Percentiles rank a stretch among this genome's conserved stretches.
Evolutionary conservation across 2,888 invertebrate genomes (phyloP).

Genomic region (Malthinus flaveolus): DNA sequence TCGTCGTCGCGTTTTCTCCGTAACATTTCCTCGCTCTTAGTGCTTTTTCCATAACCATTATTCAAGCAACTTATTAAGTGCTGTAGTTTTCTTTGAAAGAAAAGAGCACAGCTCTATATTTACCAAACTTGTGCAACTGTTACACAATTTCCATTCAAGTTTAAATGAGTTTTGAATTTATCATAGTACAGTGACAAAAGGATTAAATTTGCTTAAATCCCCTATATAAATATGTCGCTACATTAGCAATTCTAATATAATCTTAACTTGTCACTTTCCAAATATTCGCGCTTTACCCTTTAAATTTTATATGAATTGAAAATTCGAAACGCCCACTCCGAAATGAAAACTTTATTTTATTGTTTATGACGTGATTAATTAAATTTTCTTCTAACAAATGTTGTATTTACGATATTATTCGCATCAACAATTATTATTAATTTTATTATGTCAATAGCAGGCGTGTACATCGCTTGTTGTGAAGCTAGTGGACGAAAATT

Average conservation of each 20-base stretch:
- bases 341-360: background rate
- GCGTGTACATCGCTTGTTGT: too few species aligned
- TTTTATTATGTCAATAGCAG: background rate
- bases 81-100: constrained; percentile 28
- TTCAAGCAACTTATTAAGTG: constrained; percentile 32
- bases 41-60: constrained; percentile 22
- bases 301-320: constrained; percentile 21
- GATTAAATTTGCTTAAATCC: constrained; percentile 35
- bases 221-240: constrained; percentile 39
- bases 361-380: background rate
- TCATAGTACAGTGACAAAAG: constrained; percentile 37
- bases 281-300: constrained; percentile 42
- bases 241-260: constrained; percentile 47
- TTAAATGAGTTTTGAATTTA: constrained; percentile 40
- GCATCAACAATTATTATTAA: background rate
- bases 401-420: constrained; percentile 2
- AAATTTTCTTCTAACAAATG: background rate
- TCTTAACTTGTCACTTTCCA: constrained; percentile 39
- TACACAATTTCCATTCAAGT: constrained; percentile 35
- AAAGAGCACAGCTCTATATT: constrained; percentile 32
- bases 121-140: constrained; percentile 34
- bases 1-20: constrained; percentile 17
- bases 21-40: constrained; percentile 18
- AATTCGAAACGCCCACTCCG: background rate
- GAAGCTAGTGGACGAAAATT: background rate